These are phyloP conservation scores for Oxygymnocypris stewartii DNA, from an alignment of 2,113 vertebrate genomes.

Conservation along the genomic window DNA sequence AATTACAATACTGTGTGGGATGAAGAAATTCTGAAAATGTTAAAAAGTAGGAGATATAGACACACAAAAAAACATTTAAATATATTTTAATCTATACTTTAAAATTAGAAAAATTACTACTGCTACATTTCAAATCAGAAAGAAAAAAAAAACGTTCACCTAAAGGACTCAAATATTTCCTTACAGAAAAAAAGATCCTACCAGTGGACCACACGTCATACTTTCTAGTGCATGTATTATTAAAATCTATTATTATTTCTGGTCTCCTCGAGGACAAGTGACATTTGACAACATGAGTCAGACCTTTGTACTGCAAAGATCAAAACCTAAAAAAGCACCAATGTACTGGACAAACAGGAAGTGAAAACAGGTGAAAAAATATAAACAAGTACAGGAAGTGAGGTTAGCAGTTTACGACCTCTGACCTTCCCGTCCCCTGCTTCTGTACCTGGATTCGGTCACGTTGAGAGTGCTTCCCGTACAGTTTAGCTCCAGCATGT, in stretches of 20 bases:
- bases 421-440: background rate
- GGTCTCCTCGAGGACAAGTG: background rate
- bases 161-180: background rate
- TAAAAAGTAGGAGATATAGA: too few species aligned
- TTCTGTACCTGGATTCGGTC: conserved; percentile 87
- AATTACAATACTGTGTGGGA: too few species aligned
- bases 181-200: background rate
- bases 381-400: conserved; percentile 33
- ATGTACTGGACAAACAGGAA: conserved; percentile 40
- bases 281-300: background rate
- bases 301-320: conserved; percentile 31
- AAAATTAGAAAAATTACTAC: too few species aligned
- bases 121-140: too few species aligned
- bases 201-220: background rate
- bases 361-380: conserved; percentile 41
- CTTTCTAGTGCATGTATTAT: background rate
- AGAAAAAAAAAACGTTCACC: too few species aligned
- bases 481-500: conserved; percentile 80
- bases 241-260: background rate
- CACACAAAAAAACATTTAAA: too few species aligned
- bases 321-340: conserved; percentile 4
- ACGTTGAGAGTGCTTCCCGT: conserved; percentile 75
- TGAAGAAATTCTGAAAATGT: too few species aligned
- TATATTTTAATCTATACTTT: too few species aligned
- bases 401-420: conserved; percentile 29